A percentile compares a stretch with the other conserved stretches of the same genome.
Conservation (phyloP, 2,888 invertebrate species). For the Sminthurides aquaticus region DNA sequence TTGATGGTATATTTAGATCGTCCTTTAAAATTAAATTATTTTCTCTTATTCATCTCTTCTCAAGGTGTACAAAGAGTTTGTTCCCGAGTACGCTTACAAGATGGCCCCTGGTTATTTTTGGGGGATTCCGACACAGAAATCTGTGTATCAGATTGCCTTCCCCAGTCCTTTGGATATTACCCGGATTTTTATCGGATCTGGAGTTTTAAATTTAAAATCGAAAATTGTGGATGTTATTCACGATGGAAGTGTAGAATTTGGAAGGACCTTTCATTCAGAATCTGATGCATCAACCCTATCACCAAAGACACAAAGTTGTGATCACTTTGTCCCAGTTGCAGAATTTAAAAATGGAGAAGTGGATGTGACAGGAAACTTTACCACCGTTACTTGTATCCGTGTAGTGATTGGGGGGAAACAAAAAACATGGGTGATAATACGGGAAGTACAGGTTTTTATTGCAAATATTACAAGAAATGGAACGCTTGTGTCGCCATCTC, state of each 20-base stretch:
- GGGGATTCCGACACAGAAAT: conserved; percentile 45
- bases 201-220: conserved; percentile 11
- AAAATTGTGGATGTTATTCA: conserved; percentile 15
- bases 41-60: too few relatives aligned
- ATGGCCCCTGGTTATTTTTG: conserved; percentile 47
- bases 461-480: conserved; percentile 10
- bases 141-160: conserved; percentile 5
- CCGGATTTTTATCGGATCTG: conserved; percentile 5
- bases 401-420: conserved; percentile 45
- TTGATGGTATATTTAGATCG: too few relatives aligned
- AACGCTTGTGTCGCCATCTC: too few relatives aligned
- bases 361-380: conserved; percentile 42
- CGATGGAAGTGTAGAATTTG: conserved; percentile 17
- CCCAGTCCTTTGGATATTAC: conserved; percentile 6
- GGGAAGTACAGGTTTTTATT: conserved; percentile 46
- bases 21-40: too few relatives aligned
- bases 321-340: conserved; percentile 38
- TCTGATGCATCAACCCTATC: conserved; percentile 29
- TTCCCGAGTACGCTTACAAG: conserved; percentile 45
- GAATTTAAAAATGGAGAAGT: conserved; percentile 45
- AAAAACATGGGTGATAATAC: conserved; percentile 46
- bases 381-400: conserved; percentile 45
- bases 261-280: conserved; percentile 40
- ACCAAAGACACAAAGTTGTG: conserved; percentile 37
- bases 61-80: conserved; percentile 44